These are phyloP conservation scores for Eurois occulta DNA, from an alignment of 2,888 invertebrate species.

Conservation along the genomic window DNA sequence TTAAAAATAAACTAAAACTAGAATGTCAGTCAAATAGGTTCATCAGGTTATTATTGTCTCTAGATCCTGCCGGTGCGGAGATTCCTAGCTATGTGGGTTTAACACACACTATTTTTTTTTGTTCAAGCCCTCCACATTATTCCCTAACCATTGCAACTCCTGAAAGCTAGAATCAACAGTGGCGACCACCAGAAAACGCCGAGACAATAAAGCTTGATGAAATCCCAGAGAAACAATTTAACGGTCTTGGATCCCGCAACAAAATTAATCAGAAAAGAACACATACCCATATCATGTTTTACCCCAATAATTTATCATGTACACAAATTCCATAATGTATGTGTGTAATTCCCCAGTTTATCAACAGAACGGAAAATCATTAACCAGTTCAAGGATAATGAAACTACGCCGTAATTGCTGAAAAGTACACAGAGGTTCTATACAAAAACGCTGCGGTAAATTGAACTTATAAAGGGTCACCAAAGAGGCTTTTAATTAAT, in stretches of 20 bases:
- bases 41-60: neutral
- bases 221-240: no score
- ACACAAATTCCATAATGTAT: slow-evolving; percentile 1
- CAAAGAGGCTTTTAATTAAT: slow-evolving; percentile 56
- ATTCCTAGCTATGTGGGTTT: neutral
- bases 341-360: neutral
- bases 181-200: no score
- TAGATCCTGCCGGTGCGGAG: neutral
- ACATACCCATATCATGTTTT: neutral
- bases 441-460: slow-evolving; percentile 54
- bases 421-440: slow-evolving; percentile 30
- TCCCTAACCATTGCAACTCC: no score
- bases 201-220: no score
- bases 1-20: neutral
- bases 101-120: neutral
- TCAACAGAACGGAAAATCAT: slow-evolving; percentile 23
- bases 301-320: slow-evolving; percentile 6
- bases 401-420: slow-evolving; percentile 47
- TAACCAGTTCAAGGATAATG: slow-evolving; percentile 14
- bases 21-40: neutral
- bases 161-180: no score
- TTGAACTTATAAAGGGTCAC: slow-evolving; percentile 55
- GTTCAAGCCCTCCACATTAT: no score
- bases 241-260: no score
- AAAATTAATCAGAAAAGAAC: neutral